Evolutionary conservation across 2,797 vertebrate species (phyloP).

Genomic region (Cynopterus sphinx): DNA sequence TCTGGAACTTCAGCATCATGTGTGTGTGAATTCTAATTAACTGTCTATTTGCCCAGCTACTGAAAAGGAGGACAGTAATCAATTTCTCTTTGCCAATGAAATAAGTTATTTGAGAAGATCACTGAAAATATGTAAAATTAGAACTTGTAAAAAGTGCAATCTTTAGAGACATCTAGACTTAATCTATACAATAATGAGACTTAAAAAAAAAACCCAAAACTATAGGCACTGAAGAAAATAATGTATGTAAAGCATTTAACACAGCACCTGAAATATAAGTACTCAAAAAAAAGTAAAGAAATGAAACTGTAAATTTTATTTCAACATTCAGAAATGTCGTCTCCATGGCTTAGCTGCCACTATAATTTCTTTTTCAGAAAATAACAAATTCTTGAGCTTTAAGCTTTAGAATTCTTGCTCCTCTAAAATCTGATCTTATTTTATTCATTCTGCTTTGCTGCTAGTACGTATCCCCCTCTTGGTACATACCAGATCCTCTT

Average conservation of each 20-base stretch:
- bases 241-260: background rate
- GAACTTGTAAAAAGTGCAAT: background rate
- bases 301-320: background rate
- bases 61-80: background rate
- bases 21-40: background rate
- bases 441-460: background rate
- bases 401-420: background rate
- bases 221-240: background rate
- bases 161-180: background rate
- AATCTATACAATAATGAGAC: background rate
- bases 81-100: conserved; percentile 19
- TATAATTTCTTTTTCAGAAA: background rate
- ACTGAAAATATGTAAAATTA: background rate
- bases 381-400: background rate
- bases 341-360: background rate
- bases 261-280: background rate
- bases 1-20: background rate
- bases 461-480: background rate
- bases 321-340: background rate
- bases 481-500: background rate
- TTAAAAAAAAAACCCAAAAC: background rate
- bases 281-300: background rate
- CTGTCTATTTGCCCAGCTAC: background rate
- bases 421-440: background rate
- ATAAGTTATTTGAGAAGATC: background rate